Base-by-base conservation (phyloP, 2,888 invertebrate species). In the Papilio gigon region DNA sequence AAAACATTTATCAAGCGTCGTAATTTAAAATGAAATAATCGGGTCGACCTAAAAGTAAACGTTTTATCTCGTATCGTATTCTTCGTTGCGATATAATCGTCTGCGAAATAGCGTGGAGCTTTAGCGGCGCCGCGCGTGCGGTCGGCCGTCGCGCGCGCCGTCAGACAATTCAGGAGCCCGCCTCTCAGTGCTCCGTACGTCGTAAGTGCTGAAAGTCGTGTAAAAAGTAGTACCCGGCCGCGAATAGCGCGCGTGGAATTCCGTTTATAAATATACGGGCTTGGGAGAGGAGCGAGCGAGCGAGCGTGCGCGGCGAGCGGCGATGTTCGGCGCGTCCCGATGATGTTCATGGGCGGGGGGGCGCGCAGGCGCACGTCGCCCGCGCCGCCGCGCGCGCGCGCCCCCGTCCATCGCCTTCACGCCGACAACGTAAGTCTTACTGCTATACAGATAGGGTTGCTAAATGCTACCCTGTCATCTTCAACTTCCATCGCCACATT, bases 321-420 rank as follows among this genome's bases (percentile, higher is more conserved):
- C 62, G 66, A 67, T 37, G 63, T 63, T 66, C 37, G 65, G 88
- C 83, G 83, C 83, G 81, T 80, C 82, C 80, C 86, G 88, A 92
- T 92, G 92, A 92, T 92, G 84, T 92, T 92, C 87, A 92, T 92
- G 81, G 90, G 90, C 89, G 90, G 89, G 88, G 89, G 91, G 85
- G 89, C 89, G 85, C 92, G 92, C 78, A 90, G 92, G 74, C 90
- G 90, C 80, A 78, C 87, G 78, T 86, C 90, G 84, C 84, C 90
- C 80, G 88, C 90, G 82, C 87, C 86, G 72, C 75, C 81, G 78
- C 78, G 75, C 80, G 72, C 82, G 78, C 80, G 79, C 80, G 78
- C 79, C 80, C 82, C 83, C 76, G 77, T 75, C 76, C 82, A 76
- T 66, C 79, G 85, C 69, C 83, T 84, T 73, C 83, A 80, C 74